Evolutionary conservation across 2,888 invertebrate genomes (phyloP).

Genomic region (Cosmia pyralina): DNA sequence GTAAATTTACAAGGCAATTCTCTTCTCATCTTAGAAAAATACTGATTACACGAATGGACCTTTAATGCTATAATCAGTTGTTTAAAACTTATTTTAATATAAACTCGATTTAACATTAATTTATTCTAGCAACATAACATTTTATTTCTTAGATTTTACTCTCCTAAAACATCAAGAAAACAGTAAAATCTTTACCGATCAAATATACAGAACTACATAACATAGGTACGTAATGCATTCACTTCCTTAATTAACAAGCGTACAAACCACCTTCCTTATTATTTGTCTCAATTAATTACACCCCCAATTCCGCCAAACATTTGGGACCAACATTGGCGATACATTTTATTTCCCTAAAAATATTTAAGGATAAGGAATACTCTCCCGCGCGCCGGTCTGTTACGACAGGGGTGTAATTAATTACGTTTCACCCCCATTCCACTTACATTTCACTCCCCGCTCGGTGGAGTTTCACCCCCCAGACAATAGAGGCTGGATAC

Average conservation of each 20-base stretch:
- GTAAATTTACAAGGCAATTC: not conserved
- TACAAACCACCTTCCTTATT: slow-evolving; percentile 17
- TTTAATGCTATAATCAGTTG: not conserved
- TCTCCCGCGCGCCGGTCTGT: slow-evolving; percentile 27
- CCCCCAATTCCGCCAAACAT: slow-evolving; percentile 30
- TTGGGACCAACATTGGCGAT: slow-evolving; percentile 37
- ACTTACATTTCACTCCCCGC: slow-evolving; percentile 10
- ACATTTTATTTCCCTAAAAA: slow-evolving; percentile 55
- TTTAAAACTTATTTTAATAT: not conserved
- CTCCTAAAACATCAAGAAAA: not conserved
- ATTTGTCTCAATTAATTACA: slow-evolving; percentile 36
- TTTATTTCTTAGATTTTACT: too few relatives aligned
- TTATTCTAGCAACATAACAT: not conserved
- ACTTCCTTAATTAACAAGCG: slow-evolving; percentile 8
- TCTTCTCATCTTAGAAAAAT: not conserved
- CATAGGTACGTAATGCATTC: not conserved
- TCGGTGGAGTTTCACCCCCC: slow-evolving; percentile 11
- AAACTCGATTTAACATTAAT: not conserved
- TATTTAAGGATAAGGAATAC: slow-evolving; percentile 55
- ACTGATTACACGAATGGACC: too few relatives aligned
- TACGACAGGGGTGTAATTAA: slow-evolving; percentile 63
- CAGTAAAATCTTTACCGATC: not conserved
- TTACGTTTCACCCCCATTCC: slow-evolving; percentile 41
- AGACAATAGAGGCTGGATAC: slow-evolving; percentile 53
- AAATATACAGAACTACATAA: not conserved